Base-by-base conservation (phyloP, 2,113 vertebrate genomes). In the Brachionichthys hirsutus region DNA sequence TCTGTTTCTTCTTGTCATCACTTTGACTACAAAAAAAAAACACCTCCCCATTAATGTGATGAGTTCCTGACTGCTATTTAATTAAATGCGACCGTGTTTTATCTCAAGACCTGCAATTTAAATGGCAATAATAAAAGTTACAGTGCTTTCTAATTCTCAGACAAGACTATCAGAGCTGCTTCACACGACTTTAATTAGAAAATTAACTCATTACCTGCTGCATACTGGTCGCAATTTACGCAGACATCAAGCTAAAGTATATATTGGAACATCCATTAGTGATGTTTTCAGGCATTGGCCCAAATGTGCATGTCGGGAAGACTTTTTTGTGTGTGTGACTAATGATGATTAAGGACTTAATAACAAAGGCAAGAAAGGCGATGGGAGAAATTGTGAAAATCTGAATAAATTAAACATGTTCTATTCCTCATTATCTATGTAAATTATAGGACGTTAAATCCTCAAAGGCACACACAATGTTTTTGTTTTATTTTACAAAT, bases 51-150 rank as follows among this genome's bases (percentile, higher is more conserved):
- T 60, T 44, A 52, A 17, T 9, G 49, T 64, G 62, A 81, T 51
- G 56, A 75, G 51, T 77, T 70, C 54, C 60, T 62, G 72, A 72
- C 74, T 72, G 78, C 60, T 22, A 42, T 75, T 70, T 81, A 84
- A 85, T 82, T 69, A 81, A 78, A 79, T 36, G 4, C 57, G 70
- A 41, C 34, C 60, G 54, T 11, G 42, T 48, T 81, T 83, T 73
- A 67, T 73, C 61, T 30, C 20, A 19, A 64, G 48, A 68, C 73
- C 41, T 55, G 54, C 45, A 54, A 51, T 77, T 77, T 73, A 76
- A 75, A 67, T 73, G 43, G 61, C 61, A 72, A 61, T 59, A 55
- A 47, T 62, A 55, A 78, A 77, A 75, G 67, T 73, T 62, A 19
- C 35, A 34, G 48, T 10, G 77, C 67, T 70, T 72, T 67, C 76